Evolutionary conservation across 2,888 invertebrate species (phyloP), one percentile per base, ranked within the genome.

Genomic region (Pasiphila rectangulata): DNA sequence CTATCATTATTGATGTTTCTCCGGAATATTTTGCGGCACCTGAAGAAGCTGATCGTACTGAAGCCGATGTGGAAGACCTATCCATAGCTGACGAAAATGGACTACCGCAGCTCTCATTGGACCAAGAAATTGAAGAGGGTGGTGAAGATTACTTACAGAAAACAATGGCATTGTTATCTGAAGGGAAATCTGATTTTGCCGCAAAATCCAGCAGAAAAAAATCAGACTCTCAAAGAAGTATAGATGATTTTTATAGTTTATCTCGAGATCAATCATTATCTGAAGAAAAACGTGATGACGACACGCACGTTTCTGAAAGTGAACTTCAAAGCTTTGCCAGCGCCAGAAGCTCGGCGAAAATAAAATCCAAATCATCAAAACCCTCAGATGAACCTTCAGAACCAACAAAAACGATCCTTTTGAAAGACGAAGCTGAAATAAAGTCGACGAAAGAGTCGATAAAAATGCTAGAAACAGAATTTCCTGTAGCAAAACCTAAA

Each of bases 1-100:
- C 97, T 0, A 94, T 96, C 16, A 94, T 97, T 7, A 96, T 97
- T 40, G 97, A 97, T 56, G 95, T 97, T 0, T 93, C 94, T 0
- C 95, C 95, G 0, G 95, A 96, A 58, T 95, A 95, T 64, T 96
- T 96, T 66, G 90, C 91, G 0, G 90, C 93, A n/a, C 93, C 93
- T 2, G 94, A 93, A 59, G 95, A 96, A 66, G 96, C 96, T 71
- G 83, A 95, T 50, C 90, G 95, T 41, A 96, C 96, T 0, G 96
- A 96, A 81, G 95, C 95, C 0, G 96, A 95, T 57, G 86, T 96
- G 52, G 96, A 96, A 71, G 96, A 96, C 63, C 93, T 95, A 49
- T 96, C 96, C 0, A 93, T 95, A 43, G 92, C 93, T 25, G 95
- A 96, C 67, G 94, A 95, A 66, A 91, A 91, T 36, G 81, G 72